phyloP scores from a whole-genome alignment of 2,888 invertebrate genomes.

The Nesidiocoris tenuis region DNA sequence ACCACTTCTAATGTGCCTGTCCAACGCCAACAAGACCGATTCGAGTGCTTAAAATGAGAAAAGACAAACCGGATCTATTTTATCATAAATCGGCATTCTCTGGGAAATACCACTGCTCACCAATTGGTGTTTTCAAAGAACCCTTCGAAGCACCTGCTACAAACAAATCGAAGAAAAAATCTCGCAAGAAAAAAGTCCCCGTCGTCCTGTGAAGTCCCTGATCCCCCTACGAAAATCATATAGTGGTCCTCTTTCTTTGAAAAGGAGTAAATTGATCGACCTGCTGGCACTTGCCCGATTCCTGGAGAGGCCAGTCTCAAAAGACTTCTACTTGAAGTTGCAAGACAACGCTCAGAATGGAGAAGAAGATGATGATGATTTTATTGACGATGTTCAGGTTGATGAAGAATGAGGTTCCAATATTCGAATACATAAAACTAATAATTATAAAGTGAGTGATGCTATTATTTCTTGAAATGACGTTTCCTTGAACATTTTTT shows the following conservation, averaged over 20 bases:
- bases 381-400: slow-evolving; percentile 10
- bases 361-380: not conserved
- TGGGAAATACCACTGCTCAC: too few species aligned
- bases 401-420: not conserved
- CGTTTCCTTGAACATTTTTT: slow-evolving; percentile 7
- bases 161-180: slow-evolving; percentile 13
- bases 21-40: too few species aligned
- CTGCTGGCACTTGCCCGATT: slow-evolving; percentile 16
- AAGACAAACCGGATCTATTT: too few species aligned
- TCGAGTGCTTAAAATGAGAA: too few species aligned
- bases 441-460: not conserved
- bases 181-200: slow-evolving; percentile 7
- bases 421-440: not conserved
- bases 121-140: too few species aligned
- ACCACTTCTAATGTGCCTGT: too few species aligned
- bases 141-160: too few species aligned
- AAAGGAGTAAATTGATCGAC: not conserved
- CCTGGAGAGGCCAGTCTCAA: slow-evolving; percentile 17
- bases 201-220: slow-evolving; percentile 10
- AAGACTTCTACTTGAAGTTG: slow-evolving; percentile 4
- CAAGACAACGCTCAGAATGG: not conserved
- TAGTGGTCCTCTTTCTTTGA: slow-evolving; percentile 12
- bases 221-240: slow-evolving; percentile 13
- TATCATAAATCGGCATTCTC: too few species aligned
- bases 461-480: not conserved